Percentiles rank a stretch among this genome's conserved stretches.
These are phyloP conservation scores for Glomeris maerens DNA, from an alignment of 1,140 invertebrate genomes.

Conservation along the genomic window DNA sequence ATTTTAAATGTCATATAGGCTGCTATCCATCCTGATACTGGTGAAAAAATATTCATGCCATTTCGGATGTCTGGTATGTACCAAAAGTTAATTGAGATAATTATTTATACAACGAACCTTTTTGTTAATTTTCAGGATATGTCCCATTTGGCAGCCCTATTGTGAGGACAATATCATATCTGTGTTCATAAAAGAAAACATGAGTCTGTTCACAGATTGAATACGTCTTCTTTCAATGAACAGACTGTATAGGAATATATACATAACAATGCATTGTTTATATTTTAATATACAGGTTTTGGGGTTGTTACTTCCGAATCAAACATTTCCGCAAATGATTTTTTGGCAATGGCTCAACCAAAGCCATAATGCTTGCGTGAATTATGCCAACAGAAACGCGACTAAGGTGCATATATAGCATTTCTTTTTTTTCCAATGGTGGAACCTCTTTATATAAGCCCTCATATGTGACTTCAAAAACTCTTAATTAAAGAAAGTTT, in stretches of 20 bases:
- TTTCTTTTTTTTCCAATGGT: no score
- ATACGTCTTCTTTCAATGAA: conserved; percentile 4
- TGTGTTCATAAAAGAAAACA: conserved; percentile 4
- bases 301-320: conserved; percentile 37
- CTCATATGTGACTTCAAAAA: no score
- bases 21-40: conserved; percentile 39
- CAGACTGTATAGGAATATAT: no score
- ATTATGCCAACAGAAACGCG: conserved; percentile 80
- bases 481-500: no score
- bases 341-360: conserved; percentile 92
- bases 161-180: conserved; percentile 23
- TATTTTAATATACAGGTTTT: conserved; percentile 27
- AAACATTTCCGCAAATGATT: conserved; percentile 56
- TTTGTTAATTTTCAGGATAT: conserved; percentile 25
- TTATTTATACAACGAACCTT: not conserved
- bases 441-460: no score
- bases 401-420: conserved; percentile 30
- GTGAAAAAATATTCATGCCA: conserved; percentile 36
- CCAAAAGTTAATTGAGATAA: not conserved
- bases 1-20: conserved; percentile 23
- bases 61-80: conserved; percentile 36
- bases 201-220: conserved; percentile 10
- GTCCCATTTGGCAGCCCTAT: conserved; percentile 38
- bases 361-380: conserved; percentile 77
- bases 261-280: not conserved